phyloP scores from a whole-genome alignment of 2,113 vertebrate genomes.

The Carassius carassius region DNA sequence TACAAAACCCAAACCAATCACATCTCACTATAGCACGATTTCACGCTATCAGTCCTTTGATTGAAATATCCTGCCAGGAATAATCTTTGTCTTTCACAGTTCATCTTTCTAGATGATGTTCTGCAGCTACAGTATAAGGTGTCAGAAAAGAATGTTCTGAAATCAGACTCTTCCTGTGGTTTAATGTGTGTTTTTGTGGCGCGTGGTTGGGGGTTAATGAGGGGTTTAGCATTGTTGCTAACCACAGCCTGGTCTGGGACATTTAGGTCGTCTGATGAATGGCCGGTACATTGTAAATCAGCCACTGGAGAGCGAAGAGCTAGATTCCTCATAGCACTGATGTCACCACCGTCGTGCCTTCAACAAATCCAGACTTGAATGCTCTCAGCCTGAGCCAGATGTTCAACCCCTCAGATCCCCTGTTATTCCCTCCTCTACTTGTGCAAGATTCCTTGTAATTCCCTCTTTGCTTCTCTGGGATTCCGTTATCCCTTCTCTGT shows the following conservation, averaged over 20 bases:
- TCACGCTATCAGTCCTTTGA: conserved; percentile 26
- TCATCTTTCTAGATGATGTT: conserved; percentile 44
- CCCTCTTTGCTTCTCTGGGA: background rate
- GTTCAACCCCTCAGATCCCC: conserved; percentile 62
- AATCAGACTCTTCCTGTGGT: background rate
- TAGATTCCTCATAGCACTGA: conserved; percentile 74
- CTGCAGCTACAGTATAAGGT: background rate
- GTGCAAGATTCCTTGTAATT: conserved; percentile 8
- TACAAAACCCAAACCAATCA: background rate
- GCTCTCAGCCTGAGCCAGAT: conserved; percentile 69
- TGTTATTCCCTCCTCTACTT: conserved; percentile 14
- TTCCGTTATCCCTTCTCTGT: background rate
- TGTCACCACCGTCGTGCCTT: conserved; percentile 70
- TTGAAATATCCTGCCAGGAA: conserved; percentile 32
- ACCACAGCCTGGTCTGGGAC: conserved; percentile 52
- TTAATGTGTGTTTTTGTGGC: conserved; percentile 55
- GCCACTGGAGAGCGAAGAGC: conserved; percentile 58
- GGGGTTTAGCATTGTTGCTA: conserved; percentile 62
- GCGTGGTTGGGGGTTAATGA: conserved; percentile 56
- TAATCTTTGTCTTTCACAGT: background rate
- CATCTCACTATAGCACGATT: conserved; percentile 2
- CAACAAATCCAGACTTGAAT: conserved; percentile 80
- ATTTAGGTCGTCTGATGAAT: conserved; percentile 66
- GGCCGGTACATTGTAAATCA: conserved; percentile 70
- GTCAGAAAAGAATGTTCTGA: conserved; percentile 45